Base-by-base conservation (phyloP, 2,888 invertebrate genomes). In the Lasioglossum zephyrum region DNA sequence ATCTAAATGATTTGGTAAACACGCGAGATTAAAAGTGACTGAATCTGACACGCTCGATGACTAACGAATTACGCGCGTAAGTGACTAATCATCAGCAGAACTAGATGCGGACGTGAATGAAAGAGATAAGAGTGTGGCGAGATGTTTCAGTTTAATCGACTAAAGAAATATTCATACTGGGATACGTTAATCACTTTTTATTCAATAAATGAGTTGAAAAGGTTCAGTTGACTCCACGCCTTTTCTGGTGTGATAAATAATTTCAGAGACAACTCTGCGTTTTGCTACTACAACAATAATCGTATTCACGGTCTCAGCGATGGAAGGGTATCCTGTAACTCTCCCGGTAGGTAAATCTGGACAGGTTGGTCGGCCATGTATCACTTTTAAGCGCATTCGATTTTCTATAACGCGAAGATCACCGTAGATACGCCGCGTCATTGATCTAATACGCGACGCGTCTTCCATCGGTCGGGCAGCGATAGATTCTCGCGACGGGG, bases 401-500 rank as follows among this genome's bases (percentile, higher is more conserved):
- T 86, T 85, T 86, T 84, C 85, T 80, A 85, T 85, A 85, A 79
- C 79, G 63, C 57, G 26, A 36, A 36, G 73, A 78, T 81, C 73
- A 4, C 36, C 31, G 41, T 18, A 77, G 85, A 86, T 85, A 86
- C 74, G 85, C 81, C 86, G 85, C 86, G 85, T 85, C 85, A 85
- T 85, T 86, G 86, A 85, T 81, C 86, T 86, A 86, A 86, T 75
- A 81, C 81, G 85, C 73, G 85, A 47, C 70, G 69, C 79, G 60
- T 73, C 76, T 75, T 44, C 82, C 73, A 22, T 44, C 53, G n/a
- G 39, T 41, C 44, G 22, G 39, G 78, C 86, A 88, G 83, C 88
- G 89, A 90, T 90, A 87, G 91, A 88, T 91, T 88, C 79, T 85
- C 91, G 60, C 86, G 85, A 73, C 77, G 79, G 79, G 72, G 70